These are phyloP conservation scores for Panzeria rudis DNA, from an alignment of 2,888 invertebrate species.

Conservation along the genomic window DNA sequence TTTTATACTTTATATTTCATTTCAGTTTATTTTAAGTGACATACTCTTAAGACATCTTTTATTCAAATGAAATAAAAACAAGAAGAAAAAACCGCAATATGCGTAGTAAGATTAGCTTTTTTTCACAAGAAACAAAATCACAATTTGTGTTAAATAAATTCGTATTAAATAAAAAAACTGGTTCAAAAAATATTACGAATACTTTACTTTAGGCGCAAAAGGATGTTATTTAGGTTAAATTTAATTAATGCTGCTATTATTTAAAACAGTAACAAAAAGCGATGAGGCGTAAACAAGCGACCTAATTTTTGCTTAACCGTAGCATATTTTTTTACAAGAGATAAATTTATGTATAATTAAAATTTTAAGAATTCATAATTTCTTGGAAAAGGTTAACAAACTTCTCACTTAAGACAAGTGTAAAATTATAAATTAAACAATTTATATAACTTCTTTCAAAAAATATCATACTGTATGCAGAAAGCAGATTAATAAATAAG, in stretches of 20 bases:
- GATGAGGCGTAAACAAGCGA: slow-evolving; percentile 23
- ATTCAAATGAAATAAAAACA: slow-evolving; percentile 22
- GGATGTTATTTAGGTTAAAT: slow-evolving; percentile 35
- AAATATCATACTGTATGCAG: too few relatives aligned
- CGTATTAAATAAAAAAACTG: slow-evolving; percentile 26
- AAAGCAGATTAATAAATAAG: too few relatives aligned
- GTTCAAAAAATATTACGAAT: slow-evolving; percentile 25
- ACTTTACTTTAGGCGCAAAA: slow-evolving; percentile 8
- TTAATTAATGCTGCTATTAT: slow-evolving; percentile 19
- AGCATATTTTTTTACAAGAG: not conserved
- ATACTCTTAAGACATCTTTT: slow-evolving; percentile 35
- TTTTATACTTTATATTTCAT: slow-evolving; percentile 31
- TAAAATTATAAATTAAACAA: not conserved
- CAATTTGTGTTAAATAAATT: slow-evolving; percentile 31
- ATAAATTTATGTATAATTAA: not conserved
- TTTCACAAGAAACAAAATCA: slow-evolving; percentile 26
- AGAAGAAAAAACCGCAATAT: slow-evolving; percentile 36
- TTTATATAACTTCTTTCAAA: not conserved
- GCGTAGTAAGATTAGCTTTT: slow-evolving; percentile 23
- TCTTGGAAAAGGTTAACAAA: slow-evolving; percentile 1
- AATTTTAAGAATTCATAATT: not conserved
- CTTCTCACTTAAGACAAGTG: not conserved
- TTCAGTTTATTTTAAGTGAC: slow-evolving; percentile 47
- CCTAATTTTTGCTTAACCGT: slow-evolving; percentile 24
- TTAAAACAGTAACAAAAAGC: not conserved